A percentile compares a stretch with the other conserved stretches of the same genome.
Evolutionary conservation across 2,888 invertebrate species (phyloP).

Genomic region (Ferdinandea cuprea): DNA sequence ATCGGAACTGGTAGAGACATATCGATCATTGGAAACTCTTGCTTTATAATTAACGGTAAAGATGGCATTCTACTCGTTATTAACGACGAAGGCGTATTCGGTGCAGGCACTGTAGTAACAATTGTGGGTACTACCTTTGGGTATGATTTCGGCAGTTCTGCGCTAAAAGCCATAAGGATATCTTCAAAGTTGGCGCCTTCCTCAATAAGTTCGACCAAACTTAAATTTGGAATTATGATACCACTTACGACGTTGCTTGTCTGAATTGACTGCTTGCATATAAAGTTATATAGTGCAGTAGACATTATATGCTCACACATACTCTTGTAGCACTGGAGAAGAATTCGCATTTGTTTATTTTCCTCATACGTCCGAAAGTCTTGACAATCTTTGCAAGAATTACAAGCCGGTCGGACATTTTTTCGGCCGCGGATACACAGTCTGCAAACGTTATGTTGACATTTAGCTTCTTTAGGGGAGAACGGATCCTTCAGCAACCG

Average conservation of each 20-base stretch:
- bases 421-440: conserved; percentile 93
- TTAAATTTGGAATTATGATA: conserved; percentile 82
- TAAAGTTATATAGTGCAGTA: conserved; percentile 86
- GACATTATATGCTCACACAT: conserved; percentile 92
- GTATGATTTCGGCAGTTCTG: conserved; percentile 89
- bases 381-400: conserved; percentile 92
- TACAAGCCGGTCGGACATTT: conserved; percentile 92
- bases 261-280: conserved; percentile 82
- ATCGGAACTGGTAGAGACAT: conserved; percentile 41
- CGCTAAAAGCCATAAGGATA: conserved; percentile 87
- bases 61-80: conserved; percentile 29
- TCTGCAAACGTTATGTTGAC: conserved; percentile 95
- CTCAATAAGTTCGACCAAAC: conserved; percentile 89
- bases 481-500: conserved; percentile 92
- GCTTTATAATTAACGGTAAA: conserved; percentile 61
- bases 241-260: conserved; percentile 82
- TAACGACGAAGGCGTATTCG: conserved; percentile 63
- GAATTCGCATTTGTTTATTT: conserved; percentile 90
- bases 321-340: conserved; percentile 94
- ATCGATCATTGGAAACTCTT: conserved; percentile 63
- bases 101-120: conserved; percentile 82
- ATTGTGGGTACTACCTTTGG: conserved; percentile 88
- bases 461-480: conserved; percentile 90
- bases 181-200: conserved; percentile 92
- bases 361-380: conserved; percentile 91